A percentile compares a stretch with the other conserved stretches of the same genome.
phyloP scores from a whole-genome alignment of 1,140 invertebrate species.

The Lucilia sericata region DNA sequence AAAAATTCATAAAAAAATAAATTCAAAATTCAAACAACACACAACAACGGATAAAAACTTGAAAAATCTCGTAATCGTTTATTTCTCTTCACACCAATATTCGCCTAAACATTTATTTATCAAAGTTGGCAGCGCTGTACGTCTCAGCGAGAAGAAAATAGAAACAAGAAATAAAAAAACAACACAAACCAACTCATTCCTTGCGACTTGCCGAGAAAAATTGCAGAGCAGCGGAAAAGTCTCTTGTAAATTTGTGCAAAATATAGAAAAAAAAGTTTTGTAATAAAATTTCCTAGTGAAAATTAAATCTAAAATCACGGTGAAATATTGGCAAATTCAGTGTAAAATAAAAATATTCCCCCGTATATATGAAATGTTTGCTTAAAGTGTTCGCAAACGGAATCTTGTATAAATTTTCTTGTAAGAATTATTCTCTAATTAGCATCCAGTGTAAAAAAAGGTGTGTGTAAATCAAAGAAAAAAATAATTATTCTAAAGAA shows the following conservation, averaged over 20 bases:
- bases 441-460: slow-evolving; percentile 9
- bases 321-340: not conserved
- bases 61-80: too few species aligned
- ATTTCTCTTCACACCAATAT: too few species aligned
- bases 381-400: not conserved
- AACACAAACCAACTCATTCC: not conserved
- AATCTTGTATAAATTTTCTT: slow-evolving; percentile 26
- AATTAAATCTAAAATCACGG: not conserved
- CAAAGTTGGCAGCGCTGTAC: too few species aligned
- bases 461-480: slow-evolving; percentile 5
- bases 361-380: not conserved
- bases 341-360: not conserved
- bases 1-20: too few species aligned
- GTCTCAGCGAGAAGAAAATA: too few species aligned
- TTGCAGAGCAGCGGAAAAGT: slow-evolving; percentile 18
- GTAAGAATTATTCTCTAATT: slow-evolving; percentile 19
- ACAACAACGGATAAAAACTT: too few species aligned
- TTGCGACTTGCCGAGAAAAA: slow-evolving; percentile 28
- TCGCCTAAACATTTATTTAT: too few species aligned
- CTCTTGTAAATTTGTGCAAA: slow-evolving; percentile 28
- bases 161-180: too few species aligned
- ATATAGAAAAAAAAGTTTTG: slow-evolving; percentile 20
- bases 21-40: too few species aligned
- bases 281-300: slow-evolving; percentile 20
- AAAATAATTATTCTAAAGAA: not conserved